Percentiles rank a stretch among this genome's conserved stretches.
These are phyloP conservation scores for Nanorana parkeri DNA, from an alignment of 2,113 vertebrate species.

Conservation along the genomic window DNA sequence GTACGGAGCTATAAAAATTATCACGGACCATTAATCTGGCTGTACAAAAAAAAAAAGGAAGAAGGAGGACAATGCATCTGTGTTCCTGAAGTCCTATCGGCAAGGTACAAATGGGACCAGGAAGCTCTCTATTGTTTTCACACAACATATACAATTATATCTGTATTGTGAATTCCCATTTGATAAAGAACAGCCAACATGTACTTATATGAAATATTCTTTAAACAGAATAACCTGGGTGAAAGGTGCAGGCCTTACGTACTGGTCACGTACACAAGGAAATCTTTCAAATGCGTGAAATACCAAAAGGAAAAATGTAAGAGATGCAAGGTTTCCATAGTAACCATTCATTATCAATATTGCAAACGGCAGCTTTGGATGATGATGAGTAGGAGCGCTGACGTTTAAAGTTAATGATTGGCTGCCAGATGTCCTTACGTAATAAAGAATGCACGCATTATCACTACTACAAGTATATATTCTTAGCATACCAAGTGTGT, in stretches of 20 bases:
- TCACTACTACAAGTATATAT: neutral
- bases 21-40: neutral
- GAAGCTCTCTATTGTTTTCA: too few relatives aligned
- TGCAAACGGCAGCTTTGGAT: neutral
- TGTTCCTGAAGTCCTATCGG: too few relatives aligned
- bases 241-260: neutral
- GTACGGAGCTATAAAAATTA: neutral
- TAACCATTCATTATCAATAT: conserved; percentile 18
- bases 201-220: too few relatives aligned
- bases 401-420: neutral
- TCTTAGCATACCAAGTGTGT: too few relatives aligned
- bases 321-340: conserved; percentile 46
- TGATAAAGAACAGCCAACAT: too few relatives aligned
- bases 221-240: neutral
- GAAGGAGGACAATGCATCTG: neutral
- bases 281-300: neutral
- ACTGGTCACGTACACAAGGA: neutral
- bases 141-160: too few relatives aligned
- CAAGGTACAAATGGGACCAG: neutral
- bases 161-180: too few relatives aligned
- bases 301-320: conserved; percentile 2
- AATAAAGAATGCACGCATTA: neutral
- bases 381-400: neutral
- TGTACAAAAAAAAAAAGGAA: neutral
- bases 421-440: neutral